Base-by-base conservation (phyloP, 2,113 vertebrate genomes). In the Bambusicola thoracicus region DNA sequence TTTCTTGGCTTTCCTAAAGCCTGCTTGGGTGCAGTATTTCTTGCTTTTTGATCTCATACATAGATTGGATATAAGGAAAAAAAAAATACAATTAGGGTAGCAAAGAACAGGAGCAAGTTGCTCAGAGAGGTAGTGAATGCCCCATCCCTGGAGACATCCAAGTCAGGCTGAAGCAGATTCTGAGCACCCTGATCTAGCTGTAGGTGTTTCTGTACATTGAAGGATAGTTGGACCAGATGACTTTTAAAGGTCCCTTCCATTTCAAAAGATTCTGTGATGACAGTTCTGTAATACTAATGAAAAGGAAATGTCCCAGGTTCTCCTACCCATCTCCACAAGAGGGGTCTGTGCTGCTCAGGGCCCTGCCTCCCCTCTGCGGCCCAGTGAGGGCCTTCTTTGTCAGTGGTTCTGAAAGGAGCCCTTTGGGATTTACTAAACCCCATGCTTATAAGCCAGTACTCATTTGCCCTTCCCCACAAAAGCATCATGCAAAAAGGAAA, bases 401-500 rank as follows among this genome's bases (percentile, higher is more conserved):
- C 8, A 38, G 9, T 2, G 58, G 77, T 83, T 44, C 32, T 62
- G 56, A 59, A 77, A 38, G 25, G 78, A 74, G 81, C 62, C 13
- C 61, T 92, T 80, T 63, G 34, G 25, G 43, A 12, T 30, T 83
- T 81, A 13, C 11, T 1, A 0, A 55, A 6, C 49, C 80, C 29
- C 11, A 16, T 25, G 17, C 62, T 67, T 73, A 25, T 44, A 77
- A 87, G 48, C 10, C 15, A 72, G 10, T 16, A 65, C 75, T 79
- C 43, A 34, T 16, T 7, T 81, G 30, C 44, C 21, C 12, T 81
- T 87, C 1, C 1, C 32, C 1, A 29, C 0, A 0, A 68, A 68
- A 92, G 20, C 48, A 73, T 36, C 27, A 21, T 13, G 18, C 27
- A 62, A n/a, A n/a, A n/a, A n/a, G n/a, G n/a, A n/a, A n/a, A n/a